These are phyloP conservation scores for Scomberomorus guttatus DNA, from an alignment of 2,797 vertebrate genomes.

Conservation along the genomic window DNA sequence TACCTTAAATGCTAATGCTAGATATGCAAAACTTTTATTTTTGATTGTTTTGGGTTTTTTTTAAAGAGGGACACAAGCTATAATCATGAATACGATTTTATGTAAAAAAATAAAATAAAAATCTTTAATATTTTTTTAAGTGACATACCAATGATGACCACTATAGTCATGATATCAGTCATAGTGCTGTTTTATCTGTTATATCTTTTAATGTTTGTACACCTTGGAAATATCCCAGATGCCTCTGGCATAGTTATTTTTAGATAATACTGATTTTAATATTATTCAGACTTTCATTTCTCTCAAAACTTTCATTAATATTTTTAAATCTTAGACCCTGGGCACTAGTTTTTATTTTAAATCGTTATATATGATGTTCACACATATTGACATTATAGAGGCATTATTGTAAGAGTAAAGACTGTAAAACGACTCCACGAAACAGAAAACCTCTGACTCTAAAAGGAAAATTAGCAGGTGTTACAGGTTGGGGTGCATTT, in stretches of 20 bases:
- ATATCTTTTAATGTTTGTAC: constrained; percentile 91
- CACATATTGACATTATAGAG: constrained; percentile 28
- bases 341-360: constrained; percentile 80
- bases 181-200: constrained; percentile 77
- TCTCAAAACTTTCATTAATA: constrained; percentile 78
- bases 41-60: constrained; percentile 87
- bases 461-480: constrained; percentile 33
- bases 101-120: constrained; percentile 80
- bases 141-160: constrained; percentile 83
- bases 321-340: constrained; percentile 60
- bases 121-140: constrained; percentile 89
- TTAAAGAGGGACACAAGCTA: constrained; percentile 93
- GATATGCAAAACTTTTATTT: constrained; percentile 98
- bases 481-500: constrained; percentile 17
- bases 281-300: constrained; percentile 73
- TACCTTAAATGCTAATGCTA: constrained; percentile 99
- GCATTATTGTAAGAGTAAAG: constrained; percentile 27
- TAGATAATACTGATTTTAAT: constrained; percentile 82
- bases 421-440: constrained; percentile 15
- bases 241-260: constrained; percentile 87
- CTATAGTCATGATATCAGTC: constrained; percentile 48
- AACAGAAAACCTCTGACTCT: constrained; percentile 17
- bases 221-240: constrained; percentile 87
- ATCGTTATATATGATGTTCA: constrained; percentile 28
- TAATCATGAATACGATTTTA: constrained; percentile 88